phyloP scores from a whole-genome alignment of 37 sponge, comb jelly and placozoan species.

The Chondrosia reniformis region DNA sequence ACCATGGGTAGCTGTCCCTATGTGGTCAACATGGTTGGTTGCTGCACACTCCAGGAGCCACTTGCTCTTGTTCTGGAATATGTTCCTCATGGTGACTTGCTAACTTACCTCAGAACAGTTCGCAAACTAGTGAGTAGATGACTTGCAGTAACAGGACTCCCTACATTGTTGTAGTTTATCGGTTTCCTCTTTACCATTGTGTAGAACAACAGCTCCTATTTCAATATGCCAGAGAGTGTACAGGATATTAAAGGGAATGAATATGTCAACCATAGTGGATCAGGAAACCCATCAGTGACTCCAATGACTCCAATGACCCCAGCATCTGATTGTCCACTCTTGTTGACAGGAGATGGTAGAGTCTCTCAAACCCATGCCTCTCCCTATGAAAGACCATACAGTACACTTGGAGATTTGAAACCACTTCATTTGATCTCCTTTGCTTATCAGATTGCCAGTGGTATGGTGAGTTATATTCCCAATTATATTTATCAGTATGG shows the following conservation, averaged over 20 bases:
- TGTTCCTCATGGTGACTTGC: constrained; percentile 54
- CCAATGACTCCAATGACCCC: constrained; percentile 9
- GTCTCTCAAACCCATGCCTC: background rate
- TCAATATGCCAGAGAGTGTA: too few relatives aligned
- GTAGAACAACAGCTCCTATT: background rate
- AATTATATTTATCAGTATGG: background rate
- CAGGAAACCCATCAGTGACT: background rate
- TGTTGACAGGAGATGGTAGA: background rate
- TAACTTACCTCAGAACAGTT: constrained; percentile 29
- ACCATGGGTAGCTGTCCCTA: constrained; percentile 30
- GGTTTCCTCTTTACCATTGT: background rate
- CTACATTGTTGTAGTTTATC: too few relatives aligned
- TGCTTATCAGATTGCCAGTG: constrained; percentile 78
- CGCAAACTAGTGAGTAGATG: constrained; percentile 36
- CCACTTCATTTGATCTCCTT: constrained; percentile 58
- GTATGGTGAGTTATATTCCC: constrained; percentile 84
- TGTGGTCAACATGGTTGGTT: constrained; percentile 64
- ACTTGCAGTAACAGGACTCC: background rate
- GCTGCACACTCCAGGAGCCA: constrained; percentile 56
- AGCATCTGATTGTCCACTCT: background rate
- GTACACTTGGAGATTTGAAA: constrained; percentile 38
- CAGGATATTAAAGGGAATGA: background rate
- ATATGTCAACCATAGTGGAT: background rate
- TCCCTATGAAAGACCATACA: constrained; percentile 21
- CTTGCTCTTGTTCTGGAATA: constrained; percentile 45